Percentiles rank a stretch among this genome's conserved stretches.
phyloP scores from a whole-genome alignment of 2,113 vertebrate species.

The Coreoperca whiteheadi region DNA sequence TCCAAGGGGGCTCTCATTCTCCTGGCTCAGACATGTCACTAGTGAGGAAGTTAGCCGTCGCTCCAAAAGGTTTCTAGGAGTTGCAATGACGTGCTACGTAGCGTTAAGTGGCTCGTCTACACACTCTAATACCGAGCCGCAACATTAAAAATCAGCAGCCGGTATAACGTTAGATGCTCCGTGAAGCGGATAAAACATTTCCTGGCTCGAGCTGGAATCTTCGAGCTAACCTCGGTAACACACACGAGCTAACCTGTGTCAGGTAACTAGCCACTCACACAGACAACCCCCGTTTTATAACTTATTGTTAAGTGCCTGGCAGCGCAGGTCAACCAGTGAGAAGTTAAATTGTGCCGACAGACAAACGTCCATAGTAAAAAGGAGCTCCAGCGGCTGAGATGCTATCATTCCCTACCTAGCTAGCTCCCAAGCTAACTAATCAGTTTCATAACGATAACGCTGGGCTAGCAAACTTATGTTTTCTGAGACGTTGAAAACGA shows the following conservation, averaged over 20 bases:
- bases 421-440: slow-evolving; percentile 56
- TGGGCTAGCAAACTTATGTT: not conserved
- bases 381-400: slow-evolving; percentile 10
- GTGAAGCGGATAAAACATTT: not conserved
- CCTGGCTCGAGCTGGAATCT: not conserved
- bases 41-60: no score
- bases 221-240: not conserved
- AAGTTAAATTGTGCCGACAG: not conserved
- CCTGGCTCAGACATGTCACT: slow-evolving; percentile 12
- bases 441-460: not conserved
- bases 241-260: not conserved
- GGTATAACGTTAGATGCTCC: slow-evolving; percentile 1
- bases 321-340: not conserved
- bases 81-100: not conserved
- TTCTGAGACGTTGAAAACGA: not conserved
- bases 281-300: not conserved
- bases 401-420: slow-evolving; percentile 48
- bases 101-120: not conserved
- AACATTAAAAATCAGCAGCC: not conserved
- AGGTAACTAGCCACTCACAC: not conserved
- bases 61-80: not conserved
- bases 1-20: slow-evolving; percentile 57
- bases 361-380: not conserved
- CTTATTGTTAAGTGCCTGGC: not conserved
- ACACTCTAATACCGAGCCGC: not conserved